Percentiles rank a stretch among this genome's conserved stretches.
phyloP scores from a whole-genome alignment of 1,140 invertebrate genomes.

The Proctacanthus coquilletti region DNA sequence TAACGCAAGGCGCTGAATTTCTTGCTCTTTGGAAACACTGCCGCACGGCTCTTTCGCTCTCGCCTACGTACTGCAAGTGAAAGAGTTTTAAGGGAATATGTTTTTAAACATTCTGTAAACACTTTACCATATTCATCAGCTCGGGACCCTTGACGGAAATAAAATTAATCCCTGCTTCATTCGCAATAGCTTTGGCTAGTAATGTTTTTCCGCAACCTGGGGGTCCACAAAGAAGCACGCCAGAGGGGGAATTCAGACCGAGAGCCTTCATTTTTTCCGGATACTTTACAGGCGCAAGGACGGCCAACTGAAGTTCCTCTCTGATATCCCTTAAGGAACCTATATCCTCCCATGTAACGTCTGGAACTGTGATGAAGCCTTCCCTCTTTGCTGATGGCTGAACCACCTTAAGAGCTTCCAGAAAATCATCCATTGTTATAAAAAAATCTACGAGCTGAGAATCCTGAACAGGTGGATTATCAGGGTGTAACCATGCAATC shows the following conservation, averaged over 20 bases:
- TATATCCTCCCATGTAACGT: conserved; percentile 94
- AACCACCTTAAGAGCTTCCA: conserved; percentile 60
- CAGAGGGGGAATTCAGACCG: conserved; percentile 65
- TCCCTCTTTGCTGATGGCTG: conserved; percentile 91
- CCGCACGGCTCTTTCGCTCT: conserved; percentile 92
- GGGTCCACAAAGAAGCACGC: conserved; percentile 83
- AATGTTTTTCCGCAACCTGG: conserved; percentile 88
- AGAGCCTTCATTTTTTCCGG: conserved; percentile 60
- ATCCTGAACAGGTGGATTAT: conserved; percentile 10
- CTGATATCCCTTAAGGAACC: conserved; percentile 80
- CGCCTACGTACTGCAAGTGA: conserved; percentile 84
- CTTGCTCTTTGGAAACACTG: conserved; percentile 86
- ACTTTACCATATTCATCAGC: conserved; percentile 85
- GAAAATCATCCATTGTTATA: conserved; percentile 61
- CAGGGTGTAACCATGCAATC: conserved; percentile 38
- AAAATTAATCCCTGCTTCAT: conserved; percentile 93
- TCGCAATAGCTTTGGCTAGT: conserved; percentile 85
- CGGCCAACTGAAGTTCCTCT: conserved; percentile 76
- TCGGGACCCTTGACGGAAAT: conserved; percentile 96
- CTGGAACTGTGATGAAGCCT: conserved; percentile 94
- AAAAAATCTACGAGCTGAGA: conserved; percentile 33
- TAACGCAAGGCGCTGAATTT: conserved; percentile 94
- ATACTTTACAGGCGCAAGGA: conserved; percentile 83
- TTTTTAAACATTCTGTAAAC: no score
- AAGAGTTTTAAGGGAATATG: no score